phyloP scores from a whole-genome alignment of 2,113 vertebrate species.

The Scatophagus argus region DNA sequence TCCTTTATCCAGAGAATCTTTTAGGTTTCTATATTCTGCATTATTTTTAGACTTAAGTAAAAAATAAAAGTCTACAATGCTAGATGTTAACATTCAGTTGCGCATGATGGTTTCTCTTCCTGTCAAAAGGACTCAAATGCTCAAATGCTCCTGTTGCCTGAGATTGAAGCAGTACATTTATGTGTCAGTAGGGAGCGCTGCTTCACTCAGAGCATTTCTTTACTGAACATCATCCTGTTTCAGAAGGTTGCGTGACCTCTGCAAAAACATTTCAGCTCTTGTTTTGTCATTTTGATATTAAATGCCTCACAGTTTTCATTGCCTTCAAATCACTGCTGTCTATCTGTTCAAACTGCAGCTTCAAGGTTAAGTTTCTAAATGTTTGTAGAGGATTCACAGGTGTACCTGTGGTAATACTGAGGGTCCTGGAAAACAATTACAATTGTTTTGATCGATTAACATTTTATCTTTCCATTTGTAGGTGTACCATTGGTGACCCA shows the following conservation, averaged over 20 bases:
- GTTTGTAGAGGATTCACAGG: background rate
- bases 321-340: too few relatives aligned
- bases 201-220: background rate
- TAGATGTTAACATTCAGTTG: background rate
- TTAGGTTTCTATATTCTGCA: background rate
- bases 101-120: background rate
- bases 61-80: background rate
- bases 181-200: conserved; percentile 50
- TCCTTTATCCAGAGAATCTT: background rate
- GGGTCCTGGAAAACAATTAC: too few relatives aligned
- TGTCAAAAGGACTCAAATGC: background rate
- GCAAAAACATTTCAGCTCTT: background rate
- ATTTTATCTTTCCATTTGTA: background rate
- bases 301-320: too few relatives aligned
- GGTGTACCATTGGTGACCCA: conserved; percentile 1
- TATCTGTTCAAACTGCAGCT: background rate
- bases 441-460: background rate
- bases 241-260: background rate
- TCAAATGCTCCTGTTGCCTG: background rate
- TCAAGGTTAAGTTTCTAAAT: background rate
- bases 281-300: background rate
- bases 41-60: background rate
- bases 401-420: conserved; percentile 48
- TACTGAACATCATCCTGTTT: background rate
- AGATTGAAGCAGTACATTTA: conserved; percentile 2